These are phyloP conservation scores for Premnoplex brunnescens DNA, from an alignment of 2,797 vertebrate species.

Conservation along the genomic window DNA sequence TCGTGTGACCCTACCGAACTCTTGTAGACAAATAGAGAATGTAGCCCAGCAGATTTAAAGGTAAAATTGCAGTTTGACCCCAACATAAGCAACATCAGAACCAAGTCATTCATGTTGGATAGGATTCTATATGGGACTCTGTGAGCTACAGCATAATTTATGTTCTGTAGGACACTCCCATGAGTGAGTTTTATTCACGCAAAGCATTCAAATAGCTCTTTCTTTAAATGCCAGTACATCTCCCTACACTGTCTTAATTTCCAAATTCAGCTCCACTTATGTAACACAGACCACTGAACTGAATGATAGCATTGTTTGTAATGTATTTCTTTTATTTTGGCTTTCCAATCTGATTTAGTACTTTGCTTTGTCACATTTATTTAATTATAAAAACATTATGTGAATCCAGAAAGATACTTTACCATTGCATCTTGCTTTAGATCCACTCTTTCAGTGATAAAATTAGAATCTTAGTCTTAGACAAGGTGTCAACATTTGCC, in stretches of 20 bases:
- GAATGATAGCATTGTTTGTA: conserved; percentile 2
- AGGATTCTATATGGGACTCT: background rate
- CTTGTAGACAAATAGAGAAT: background rate
- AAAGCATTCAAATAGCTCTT: background rate
- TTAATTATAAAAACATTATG: background rate
- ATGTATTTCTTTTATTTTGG: background rate
- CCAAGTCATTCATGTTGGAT: background rate
- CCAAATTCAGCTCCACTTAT: conserved; percentile 1
- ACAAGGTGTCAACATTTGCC: conserved; percentile 26
- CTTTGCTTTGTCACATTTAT: background rate
- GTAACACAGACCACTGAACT: background rate
- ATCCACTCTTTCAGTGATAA: background rate
- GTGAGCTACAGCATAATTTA: background rate
- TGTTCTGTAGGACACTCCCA: background rate
- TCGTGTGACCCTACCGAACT: background rate
- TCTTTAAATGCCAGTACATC: background rate
- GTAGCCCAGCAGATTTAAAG: background rate
- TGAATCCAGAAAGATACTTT: background rate
- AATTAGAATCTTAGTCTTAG: conserved; percentile 43
- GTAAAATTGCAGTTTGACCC: background rate
- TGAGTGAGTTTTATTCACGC: background rate
- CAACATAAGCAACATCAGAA: background rate
- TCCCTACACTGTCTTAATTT: background rate
- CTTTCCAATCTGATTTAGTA: conserved; percentile 23
- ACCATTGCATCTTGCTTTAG: background rate